Percentiles rank a stretch among this genome's conserved stretches.
phyloP scores from a whole-genome alignment of 2,888 invertebrate species.

The Gastrophysa polygoni region DNA sequence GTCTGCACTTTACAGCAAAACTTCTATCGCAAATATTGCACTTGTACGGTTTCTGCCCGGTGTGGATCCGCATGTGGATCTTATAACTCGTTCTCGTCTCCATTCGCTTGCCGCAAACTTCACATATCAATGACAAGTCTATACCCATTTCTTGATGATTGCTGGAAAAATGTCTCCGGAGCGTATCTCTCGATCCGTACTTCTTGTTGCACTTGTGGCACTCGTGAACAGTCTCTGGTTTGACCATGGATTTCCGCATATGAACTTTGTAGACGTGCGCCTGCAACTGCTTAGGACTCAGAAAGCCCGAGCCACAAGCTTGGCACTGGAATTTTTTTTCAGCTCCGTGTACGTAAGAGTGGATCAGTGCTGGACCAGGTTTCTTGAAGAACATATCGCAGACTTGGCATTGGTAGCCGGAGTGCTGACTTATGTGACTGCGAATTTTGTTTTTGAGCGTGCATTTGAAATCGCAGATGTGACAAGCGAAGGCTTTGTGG shows the following conservation, averaged over 20 bases:
- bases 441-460: not conserved
- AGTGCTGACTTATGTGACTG: not conserved
- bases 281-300: conserved; percentile 50
- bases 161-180: conserved; percentile 53
- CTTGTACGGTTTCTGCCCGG: conserved; percentile 59
- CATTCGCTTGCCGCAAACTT: conserved; percentile 42
- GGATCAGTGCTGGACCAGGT: not conserved
- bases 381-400: conserved; percentile 54
- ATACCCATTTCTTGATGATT: conserved; percentile 47
- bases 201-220: conserved; percentile 60
- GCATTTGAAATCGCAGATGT: conserved; percentile 28
- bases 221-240: conserved; percentile 49
- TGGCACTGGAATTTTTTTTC: conserved; percentile 13
- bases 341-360: not conserved
- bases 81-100: conserved; percentile 39
- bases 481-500: not conserved
- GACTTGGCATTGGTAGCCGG: conserved; percentile 50
- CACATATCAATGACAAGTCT: conserved; percentile 57
- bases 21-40: conserved; percentile 56
- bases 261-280: conserved; percentile 47
- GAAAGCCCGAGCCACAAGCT: conserved; percentile 1
- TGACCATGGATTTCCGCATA: conserved; percentile 23
- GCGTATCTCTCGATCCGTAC: conserved; percentile 50
- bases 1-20: conserved; percentile 64
- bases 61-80: conserved; percentile 61